Evolutionary conservation across 2,888 invertebrate genomes (phyloP).

Genomic region (Pelosia muscerda): DNA sequence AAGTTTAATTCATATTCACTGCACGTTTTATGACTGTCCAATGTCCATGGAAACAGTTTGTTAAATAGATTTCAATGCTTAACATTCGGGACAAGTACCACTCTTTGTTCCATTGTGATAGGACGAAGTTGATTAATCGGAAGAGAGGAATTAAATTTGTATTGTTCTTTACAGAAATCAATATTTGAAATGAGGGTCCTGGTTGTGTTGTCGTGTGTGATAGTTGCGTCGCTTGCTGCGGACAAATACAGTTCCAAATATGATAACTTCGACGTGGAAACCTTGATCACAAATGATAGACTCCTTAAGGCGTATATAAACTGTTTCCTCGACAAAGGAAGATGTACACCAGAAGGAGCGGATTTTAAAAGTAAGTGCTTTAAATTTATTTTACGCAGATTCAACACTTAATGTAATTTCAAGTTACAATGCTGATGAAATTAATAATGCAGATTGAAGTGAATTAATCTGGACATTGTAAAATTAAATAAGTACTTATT

Average conservation of each 20-base stretch:
- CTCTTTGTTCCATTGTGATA: slow-evolving; percentile 52
- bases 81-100: slow-evolving; percentile 57
- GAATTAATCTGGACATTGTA: slow-evolving; percentile 21
- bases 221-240: slow-evolving; percentile 69
- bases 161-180: slow-evolving; percentile 58
- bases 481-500: slow-evolving; percentile 37
- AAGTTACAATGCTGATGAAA: too few relatives aligned
- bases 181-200: slow-evolving; percentile 70
- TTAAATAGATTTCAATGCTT: slow-evolving; percentile 59
- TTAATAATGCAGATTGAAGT: not conserved
- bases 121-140: slow-evolving; percentile 47
- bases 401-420: too few relatives aligned
- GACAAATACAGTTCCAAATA: slow-evolving; percentile 89
- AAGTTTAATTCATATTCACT: slow-evolving; percentile 56
- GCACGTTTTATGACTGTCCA: slow-evolving; percentile 56
- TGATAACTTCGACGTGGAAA: slow-evolving; percentile 91
- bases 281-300: slow-evolving; percentile 89
- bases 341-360: slow-evolving; percentile 90
- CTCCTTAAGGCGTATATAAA: slow-evolving; percentile 90
- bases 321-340: slow-evolving; percentile 89
- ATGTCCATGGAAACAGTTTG: slow-evolving; percentile 61
- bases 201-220: slow-evolving; percentile 69
- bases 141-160: slow-evolving; percentile 36
- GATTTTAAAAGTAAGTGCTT: slow-evolving; percentile 90
- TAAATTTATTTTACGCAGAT: too few relatives aligned